Evolutionary conservation across 2,888 invertebrate genomes (phyloP), one percentile per base, ranked within the genome.

Genomic region (Geotrupes spiniger): DNA sequence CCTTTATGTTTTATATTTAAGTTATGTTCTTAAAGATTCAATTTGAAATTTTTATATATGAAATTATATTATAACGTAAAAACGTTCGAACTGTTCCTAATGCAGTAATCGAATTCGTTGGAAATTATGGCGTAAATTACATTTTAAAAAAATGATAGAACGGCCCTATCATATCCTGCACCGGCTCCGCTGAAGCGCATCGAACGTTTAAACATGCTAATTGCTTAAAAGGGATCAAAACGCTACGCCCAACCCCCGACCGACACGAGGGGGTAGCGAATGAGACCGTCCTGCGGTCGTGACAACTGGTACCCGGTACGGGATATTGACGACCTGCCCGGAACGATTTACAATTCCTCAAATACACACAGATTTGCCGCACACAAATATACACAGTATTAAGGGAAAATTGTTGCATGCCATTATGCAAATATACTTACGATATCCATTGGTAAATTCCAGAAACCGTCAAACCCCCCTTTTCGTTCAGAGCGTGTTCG

Each of bases 391-490:
- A 53, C 49, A 40, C 45, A 54, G 46, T 45, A 50, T 52, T 49
- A 50, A 21, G 21, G 21, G 21, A 21, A 21, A 21, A 21, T 21
- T 21, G 21, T 21, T 21, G 21, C 21, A 21, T 21, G 21, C 21
- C 21, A 42, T 10, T 14, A 10, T 28, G 14, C 12, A 37, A 16
- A 11, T 9, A 10, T 17, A 87, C 92, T 91, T 77, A 92, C 92
- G 92, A 91, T 65, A 93, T 92, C 92, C 92, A 92, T 63, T 89
- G 87, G 72, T 93, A 93, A 61, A 93, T 92, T 44, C 89, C 92
- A 4, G 92, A 92, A 26, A 92, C 92, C 1, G 92, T 92, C 54
- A 93, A 74, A 74, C 92, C 89, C 44, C 92, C 89, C 64, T 84
- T 87, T 70, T 92, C 92, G 60, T 85, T 81, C 52, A 93, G 74